phyloP scores from a whole-genome alignment of 2,113 vertebrate species.

The Cinclus cinclus region DNA sequence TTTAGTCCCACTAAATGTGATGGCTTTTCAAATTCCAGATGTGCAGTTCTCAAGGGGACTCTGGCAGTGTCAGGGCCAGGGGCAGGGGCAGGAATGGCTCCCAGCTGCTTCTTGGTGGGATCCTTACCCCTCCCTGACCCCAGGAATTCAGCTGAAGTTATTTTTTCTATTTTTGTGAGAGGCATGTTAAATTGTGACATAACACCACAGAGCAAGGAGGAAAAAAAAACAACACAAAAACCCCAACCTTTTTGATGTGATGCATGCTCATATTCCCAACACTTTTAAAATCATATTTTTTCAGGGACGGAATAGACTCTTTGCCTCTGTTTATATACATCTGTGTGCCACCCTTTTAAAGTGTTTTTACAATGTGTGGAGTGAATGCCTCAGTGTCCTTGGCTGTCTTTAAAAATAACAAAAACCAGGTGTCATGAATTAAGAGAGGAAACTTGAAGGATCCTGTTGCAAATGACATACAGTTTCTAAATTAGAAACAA shows the following conservation, averaged over 20 bases:
- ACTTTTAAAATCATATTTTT: not conserved
- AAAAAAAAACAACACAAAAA: not conserved
- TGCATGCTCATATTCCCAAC: not conserved
- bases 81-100: conserved; percentile 33
- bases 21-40: not conserved
- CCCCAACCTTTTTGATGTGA: rapidly evolving
- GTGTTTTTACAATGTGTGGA: conserved; percentile 63
- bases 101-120: conserved; percentile 42
- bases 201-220: not conserved
- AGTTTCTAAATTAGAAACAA: conserved; percentile 73
- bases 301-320: not conserved
- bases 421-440: conserved; percentile 69
- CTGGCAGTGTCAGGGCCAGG: not conserved
- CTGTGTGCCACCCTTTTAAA: conserved; percentile 39
- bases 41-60: not conserved
- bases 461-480: conserved; percentile 69
- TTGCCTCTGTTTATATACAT: not conserved
- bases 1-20: not conserved
- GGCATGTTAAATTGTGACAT: not conserved
- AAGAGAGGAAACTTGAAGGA: conserved; percentile 56
- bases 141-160: not conserved
- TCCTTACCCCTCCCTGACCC: not conserved
- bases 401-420: conserved; percentile 65
- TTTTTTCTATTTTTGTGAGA: not conserved
- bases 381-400: conserved; percentile 46